Evolutionary conservation across 1,140 invertebrate genomes (phyloP), one percentile per base, ranked within the genome.

Genomic region (Rhopalosiphum padi): DNA sequence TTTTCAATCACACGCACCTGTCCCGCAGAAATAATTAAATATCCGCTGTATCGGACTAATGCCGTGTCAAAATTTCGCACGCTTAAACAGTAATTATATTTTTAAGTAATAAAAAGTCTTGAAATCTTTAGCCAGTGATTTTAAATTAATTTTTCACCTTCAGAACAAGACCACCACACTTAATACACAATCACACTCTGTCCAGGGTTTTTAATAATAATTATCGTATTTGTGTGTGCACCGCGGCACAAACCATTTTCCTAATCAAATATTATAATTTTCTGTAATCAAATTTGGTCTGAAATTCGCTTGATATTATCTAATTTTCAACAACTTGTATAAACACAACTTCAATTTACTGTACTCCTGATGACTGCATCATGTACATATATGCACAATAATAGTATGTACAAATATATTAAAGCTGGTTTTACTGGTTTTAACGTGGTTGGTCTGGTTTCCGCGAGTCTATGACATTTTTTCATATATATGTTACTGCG

Each of bases 251-350:
- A 37, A 25, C 41, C 30, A 15, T 88, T 51, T 23, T 88, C 46
- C 7, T 25, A 88, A 88, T 88, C 86, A 88, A 88, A 51, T 35
- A 88, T 88, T 51, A 35, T 88, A 88, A 88, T 51, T 88, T 88
- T 51, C n/a, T 8, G n/a, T 51, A 88, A 51, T 53, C 5, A 35
- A 51, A 35, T 88, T 88, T 7, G 2, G 2, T 51, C 21, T 35
- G 87, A 88, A 53, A 88, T 88, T 8, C n/a, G 3, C n/a, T 53
- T 48, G 48, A 88, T 25, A 51, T 88, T 88, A 88, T 88, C 46
- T 51, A 88, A 88, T 88, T 88, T 88, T 2, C n/a, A 3, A 88
- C 21, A 3, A 53, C 2, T 53, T 35, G 48, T 53, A n/a, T n/a
- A 77, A 18, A n/a, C 4, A 77, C 11, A 15, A 88, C n/a, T 53